Evolutionary conservation across 2,888 invertebrate species (phyloP).

Genomic region (Corbicula japonica): DNA sequence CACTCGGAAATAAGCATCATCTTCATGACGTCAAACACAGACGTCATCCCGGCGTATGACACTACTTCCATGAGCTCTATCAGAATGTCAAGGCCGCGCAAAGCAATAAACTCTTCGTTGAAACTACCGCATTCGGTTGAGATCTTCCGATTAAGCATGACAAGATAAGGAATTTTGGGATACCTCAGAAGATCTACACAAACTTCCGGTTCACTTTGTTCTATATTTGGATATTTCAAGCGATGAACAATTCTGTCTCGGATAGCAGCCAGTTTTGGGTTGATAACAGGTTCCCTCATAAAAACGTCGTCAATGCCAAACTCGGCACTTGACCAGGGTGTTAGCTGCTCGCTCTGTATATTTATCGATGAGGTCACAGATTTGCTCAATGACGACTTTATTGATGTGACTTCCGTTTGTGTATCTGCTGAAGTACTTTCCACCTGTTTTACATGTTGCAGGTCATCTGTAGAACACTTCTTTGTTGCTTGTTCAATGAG

Average conservation of each 20-base stretch:
- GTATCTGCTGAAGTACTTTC: no score
- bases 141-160: constrained; percentile 44
- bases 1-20: constrained; percentile 55
- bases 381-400: no score
- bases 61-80: constrained; percentile 45
- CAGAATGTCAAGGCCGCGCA: constrained; percentile 49
- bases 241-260: constrained; percentile 42
- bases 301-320: constrained; percentile 54
- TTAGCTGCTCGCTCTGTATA: constrained; percentile 4
- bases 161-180: constrained; percentile 52
- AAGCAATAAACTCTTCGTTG: constrained; percentile 54
- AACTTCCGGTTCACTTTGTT: constrained; percentile 39
- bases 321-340: constrained; percentile 43
- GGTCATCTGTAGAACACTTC: background rate
- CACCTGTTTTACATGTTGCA: no score
- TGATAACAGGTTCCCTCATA: constrained; percentile 40
- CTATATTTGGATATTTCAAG: constrained; percentile 44
- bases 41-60: constrained; percentile 31
- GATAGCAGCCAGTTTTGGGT: constrained; percentile 51
- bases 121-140: constrained; percentile 47
- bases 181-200: constrained; percentile 49
- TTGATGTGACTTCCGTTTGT: constrained; percentile 1
- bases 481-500: background rate
- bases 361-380: no score
- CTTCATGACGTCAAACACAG: constrained; percentile 46